phyloP scores from a whole-genome alignment of 2,113 vertebrate species.

The Phrynocephalus versicolor region DNA sequence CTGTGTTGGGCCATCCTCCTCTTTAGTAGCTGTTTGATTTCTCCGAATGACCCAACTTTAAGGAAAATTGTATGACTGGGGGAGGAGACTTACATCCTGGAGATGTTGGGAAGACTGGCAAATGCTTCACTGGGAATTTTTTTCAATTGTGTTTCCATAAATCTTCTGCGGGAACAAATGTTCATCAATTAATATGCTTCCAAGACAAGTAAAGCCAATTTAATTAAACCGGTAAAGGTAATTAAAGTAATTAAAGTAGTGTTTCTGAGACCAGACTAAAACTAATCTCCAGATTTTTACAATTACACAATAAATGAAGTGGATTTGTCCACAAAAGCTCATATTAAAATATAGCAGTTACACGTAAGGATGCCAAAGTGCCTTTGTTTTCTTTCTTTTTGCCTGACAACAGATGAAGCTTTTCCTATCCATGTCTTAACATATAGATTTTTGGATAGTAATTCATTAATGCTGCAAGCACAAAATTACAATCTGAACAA shows the following conservation, averaged over 20 bases:
- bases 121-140: slow-evolving; percentile 85
- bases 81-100: slow-evolving; percentile 89
- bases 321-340: too few relatives aligned
- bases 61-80: slow-evolving; percentile 10
- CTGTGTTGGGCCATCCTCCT: too few relatives aligned
- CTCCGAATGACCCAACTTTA: background rate
- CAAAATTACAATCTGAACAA: background rate
- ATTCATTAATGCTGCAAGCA: background rate
- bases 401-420: background rate
- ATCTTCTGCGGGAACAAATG: slow-evolving; percentile 78
- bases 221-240: slow-evolving; percentile 20
- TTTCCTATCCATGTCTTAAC: background rate
- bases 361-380: too few relatives aligned
- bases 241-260: background rate
- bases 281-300: background rate
- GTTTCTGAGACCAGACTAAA: background rate
- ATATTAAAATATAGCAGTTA: too few relatives aligned
- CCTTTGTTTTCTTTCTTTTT: too few relatives aligned
- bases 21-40: too few relatives aligned
- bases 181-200: slow-evolving; percentile 31
- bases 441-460: background rate
- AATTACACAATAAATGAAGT: too few relatives aligned
- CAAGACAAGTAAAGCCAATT: background rate
- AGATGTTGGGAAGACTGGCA: slow-evolving; percentile 88
- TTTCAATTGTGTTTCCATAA: slow-evolving; percentile 87